A percentile compares a stretch with the other conserved stretches of the same genome.
These are phyloP conservation scores for Drosophila austrosaltans DNA, from an alignment of 2,888 invertebrate species.

Conservation along the genomic window DNA sequence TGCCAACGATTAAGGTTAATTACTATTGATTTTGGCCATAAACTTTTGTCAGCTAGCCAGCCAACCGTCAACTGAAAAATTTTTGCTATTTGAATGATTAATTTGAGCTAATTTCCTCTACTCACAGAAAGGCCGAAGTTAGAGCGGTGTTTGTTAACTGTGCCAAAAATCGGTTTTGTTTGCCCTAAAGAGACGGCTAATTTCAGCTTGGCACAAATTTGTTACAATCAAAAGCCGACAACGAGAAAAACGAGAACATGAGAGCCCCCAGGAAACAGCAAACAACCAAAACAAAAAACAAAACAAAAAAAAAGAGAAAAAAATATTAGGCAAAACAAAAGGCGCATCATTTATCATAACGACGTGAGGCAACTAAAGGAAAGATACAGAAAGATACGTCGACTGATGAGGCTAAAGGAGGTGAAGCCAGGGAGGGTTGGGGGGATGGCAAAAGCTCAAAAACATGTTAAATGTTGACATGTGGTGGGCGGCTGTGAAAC, in stretches of 20 bases:
- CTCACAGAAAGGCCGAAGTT: conserved; percentile 29
- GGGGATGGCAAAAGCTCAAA: conserved; percentile 44
- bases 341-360: conserved; percentile 75
- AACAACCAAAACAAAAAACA: conserved; percentile 33
- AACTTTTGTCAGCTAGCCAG: conserved; percentile 57
- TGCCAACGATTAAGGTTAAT: conserved; percentile 69
- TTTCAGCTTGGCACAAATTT: conserved; percentile 69
- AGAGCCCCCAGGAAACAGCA: conserved; percentile 30
- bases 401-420: conserved; percentile 11
- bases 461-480: conserved; percentile 75
- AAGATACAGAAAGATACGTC: conserved; percentile 52
- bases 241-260: conserved; percentile 58
- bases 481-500: conserved; percentile 58
- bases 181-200: conserved; percentile 69
- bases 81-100: conserved; percentile 63
- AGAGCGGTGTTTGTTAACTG: conserved; percentile 45
- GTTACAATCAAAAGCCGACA: conserved; percentile 71
- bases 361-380: conserved; percentile 58
- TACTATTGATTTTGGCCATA: conserved; percentile 68
- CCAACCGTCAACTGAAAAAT: conserved; percentile 47
- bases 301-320: conserved; percentile 27
- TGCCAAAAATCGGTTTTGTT: conserved; percentile 61
- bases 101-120: conserved; percentile 60
- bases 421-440: conserved; percentile 1
- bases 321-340: conserved; percentile 60